A percentile compares a stretch with the other conserved stretches of the same genome.
Evolutionary conservation across 2,888 invertebrate genomes (phyloP).

Genomic region (Pollenia labialis): DNA sequence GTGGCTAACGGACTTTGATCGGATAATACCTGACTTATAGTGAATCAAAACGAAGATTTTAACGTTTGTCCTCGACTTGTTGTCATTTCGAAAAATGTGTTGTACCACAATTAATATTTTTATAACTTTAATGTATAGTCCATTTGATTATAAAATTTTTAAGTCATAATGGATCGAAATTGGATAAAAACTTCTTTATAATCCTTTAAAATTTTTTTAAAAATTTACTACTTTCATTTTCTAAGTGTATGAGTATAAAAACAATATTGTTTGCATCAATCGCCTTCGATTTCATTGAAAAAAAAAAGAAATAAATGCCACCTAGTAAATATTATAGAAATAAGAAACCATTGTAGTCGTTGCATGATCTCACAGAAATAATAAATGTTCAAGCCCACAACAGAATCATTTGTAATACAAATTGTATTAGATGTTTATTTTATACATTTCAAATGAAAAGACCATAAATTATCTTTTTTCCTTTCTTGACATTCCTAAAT

Average conservation of each 20-base stretch:
- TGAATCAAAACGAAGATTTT: too few relatives aligned
- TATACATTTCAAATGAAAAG: slow-evolving; percentile 53
- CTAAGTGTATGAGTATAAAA: slow-evolving; percentile 10
- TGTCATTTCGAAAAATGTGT: too few relatives aligned
- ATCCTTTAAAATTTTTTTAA: too few relatives aligned
- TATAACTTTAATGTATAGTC: too few relatives aligned
- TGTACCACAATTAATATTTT: too few relatives aligned
- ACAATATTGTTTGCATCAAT: slow-evolving; percentile 2
- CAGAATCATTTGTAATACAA: slow-evolving; percentile 51
- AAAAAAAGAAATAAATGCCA: slow-evolving; percentile 7
- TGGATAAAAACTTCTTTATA: too few relatives aligned
- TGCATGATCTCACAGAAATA: neutral
- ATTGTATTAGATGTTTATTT: slow-evolving; percentile 31
- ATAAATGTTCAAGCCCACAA: slow-evolving; percentile 28
- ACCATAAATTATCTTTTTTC: slow-evolving; percentile 67
- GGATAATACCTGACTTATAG: too few relatives aligned
- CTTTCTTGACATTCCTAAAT: neutral
- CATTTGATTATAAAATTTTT: too few relatives aligned
- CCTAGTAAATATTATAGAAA: slow-evolving; percentile 30
- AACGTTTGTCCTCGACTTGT: too few relatives aligned
- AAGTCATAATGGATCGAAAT: too few relatives aligned
- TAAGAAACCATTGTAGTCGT: slow-evolving; percentile 10
- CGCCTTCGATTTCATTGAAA: slow-evolving; percentile 23
- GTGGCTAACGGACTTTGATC: too few relatives aligned
- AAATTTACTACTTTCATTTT: neutral